A percentile compares a stretch with the other conserved stretches of the same genome.
Conservation (phyloP, 2,113 vertebrate species). For the Semnornis frantzii region DNA sequence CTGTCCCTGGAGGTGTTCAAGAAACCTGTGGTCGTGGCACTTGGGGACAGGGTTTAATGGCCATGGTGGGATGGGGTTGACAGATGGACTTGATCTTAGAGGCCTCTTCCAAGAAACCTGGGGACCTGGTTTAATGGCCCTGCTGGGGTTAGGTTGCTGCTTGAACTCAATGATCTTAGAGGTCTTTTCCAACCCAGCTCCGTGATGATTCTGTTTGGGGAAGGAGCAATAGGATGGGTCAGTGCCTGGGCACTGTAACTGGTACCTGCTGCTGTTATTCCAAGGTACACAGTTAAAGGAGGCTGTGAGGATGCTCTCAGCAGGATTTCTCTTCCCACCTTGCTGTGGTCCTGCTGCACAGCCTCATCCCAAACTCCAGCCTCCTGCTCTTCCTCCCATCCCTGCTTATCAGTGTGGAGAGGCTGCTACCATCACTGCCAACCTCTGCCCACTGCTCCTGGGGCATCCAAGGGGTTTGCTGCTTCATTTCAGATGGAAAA, state of each 20-base stretch:
- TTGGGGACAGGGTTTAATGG: too few species aligned
- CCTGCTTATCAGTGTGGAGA: not conserved
- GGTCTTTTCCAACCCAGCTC: too few species aligned
- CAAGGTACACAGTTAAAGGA: fast-evolving
- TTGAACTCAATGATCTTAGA: too few species aligned
- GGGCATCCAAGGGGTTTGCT: not conserved
- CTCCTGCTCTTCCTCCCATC: not conserved
- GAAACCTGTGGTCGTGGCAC: too few species aligned
- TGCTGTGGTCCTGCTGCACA: fast-evolving
- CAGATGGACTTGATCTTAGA: too few species aligned
- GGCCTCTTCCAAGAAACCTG: too few species aligned
- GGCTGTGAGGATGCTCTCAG: not conserved
- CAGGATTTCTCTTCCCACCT: not conserved
- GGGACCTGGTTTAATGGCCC: too few species aligned
- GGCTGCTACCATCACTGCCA: not conserved
- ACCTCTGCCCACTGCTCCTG: not conserved
- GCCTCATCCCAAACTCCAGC: not conserved
- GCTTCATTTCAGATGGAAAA: not conserved
- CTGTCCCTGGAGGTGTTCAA: too few species aligned
- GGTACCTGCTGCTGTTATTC: not conserved
- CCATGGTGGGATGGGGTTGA: too few species aligned
- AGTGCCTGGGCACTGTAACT: not conserved
- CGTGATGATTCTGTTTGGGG: not conserved
- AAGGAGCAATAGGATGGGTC: not conserved
- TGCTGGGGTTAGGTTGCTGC: too few species aligned